A percentile compares a stretch with the other conserved stretches of the same genome.
Evolutionary conservation across 2,113 vertebrate genomes (phyloP).

Genomic region (Circaetus cinerascens): DNA sequence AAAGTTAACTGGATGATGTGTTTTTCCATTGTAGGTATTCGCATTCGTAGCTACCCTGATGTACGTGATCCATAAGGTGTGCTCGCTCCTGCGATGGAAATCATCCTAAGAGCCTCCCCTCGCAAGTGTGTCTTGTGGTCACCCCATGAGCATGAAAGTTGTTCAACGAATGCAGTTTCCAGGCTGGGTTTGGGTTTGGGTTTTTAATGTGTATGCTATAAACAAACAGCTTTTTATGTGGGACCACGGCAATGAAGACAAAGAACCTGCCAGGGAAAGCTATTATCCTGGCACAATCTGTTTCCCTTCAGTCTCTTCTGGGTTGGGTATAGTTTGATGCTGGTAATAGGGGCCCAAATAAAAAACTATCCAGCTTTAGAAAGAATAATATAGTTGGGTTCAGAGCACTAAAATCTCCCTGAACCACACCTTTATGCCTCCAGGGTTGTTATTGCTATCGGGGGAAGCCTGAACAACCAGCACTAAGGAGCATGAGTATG

Average conservation of each 20-base stretch:
- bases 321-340: not conserved
- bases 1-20: not conserved
- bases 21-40: conserved; percentile 76
- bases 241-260: not conserved
- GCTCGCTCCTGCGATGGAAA: conserved; percentile 78
- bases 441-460: not conserved
- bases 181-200: not conserved
- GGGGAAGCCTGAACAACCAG: not conserved
- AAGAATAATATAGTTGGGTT: not conserved
- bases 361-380: not conserved
- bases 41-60: conserved; percentile 75
- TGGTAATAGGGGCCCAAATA: not conserved
- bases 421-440: not conserved
- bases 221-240: not conserved
- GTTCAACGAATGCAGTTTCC: not conserved
- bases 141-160: not conserved
- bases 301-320: not conserved
- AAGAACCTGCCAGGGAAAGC: not conserved
- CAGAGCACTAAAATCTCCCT: not conserved
- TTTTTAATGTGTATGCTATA: not conserved
- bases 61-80: conserved; percentile 79
- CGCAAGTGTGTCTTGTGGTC: no score
- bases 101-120: conserved; percentile 60
- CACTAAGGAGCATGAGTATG: not conserved
- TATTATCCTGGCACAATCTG: not conserved